Evolutionary conservation across 2,113 vertebrate genomes (phyloP), one percentile per base, ranked within the genome.

Genomic region (Hippocampus guttulatus): DNA sequence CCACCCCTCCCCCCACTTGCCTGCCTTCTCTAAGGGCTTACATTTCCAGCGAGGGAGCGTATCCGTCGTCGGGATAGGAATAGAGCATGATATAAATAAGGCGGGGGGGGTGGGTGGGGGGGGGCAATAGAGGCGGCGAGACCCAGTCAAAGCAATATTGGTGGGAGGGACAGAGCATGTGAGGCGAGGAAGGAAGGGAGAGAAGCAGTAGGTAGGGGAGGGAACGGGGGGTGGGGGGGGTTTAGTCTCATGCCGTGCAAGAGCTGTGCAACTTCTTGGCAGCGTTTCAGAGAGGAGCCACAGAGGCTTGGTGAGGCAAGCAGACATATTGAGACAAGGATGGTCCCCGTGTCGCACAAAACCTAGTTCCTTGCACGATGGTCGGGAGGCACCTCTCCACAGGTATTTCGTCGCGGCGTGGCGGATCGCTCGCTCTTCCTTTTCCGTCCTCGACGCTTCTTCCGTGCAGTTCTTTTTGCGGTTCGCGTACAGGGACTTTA

Each of bases 301-400:
- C 87, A 88, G 85, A 80, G 92, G 89, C 91, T 91, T 89, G 91
- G 86, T 81, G 80, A 88, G 85, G 88, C 77, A 69, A 88, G 92
- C 91, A 88, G 91, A 93, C 93, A 92, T 93, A 86, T 91, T 91
- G 92, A 91, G 88, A 89, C 91, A 87, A 91, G 90, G 91, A 88
- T 89, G 91, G 91, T 88, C 86, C 84, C 91, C 83, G 87, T 85
- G 88, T 89, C 87, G 90, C 89, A 86, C 88, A 85, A 89, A 90
- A 92, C 87, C 91, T 94, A 92, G 92, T 86, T 80, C 84, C 91
- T 88, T 90, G 86, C 90, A 92, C 90, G 89, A 95, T 94, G 92
- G 94, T 94, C 84, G 93, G 92, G 91, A 91, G 91, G 87, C 91
- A 92, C 89, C 87, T 92, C 89, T 90, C 93, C 90, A 86, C 94